Evolutionary conservation across 92 coral and sea anemone genomes (phyloP).

Genomic region (Epizoanthus rinbou): DNA sequence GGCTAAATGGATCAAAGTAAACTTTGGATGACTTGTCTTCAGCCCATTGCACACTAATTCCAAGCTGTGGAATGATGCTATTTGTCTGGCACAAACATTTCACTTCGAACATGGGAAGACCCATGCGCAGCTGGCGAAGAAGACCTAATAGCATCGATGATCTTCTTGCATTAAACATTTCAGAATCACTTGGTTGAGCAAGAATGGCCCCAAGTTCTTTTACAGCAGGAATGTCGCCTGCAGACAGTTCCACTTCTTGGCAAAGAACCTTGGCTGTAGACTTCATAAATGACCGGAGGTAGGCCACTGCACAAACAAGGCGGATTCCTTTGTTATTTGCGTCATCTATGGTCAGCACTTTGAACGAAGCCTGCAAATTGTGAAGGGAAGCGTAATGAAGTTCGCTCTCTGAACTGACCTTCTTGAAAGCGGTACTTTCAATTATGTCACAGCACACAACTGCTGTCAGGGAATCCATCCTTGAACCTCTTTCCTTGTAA

Average conservation of each 20-base stretch:
- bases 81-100: background rate
- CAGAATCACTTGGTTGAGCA: slow-evolving; percentile 17
- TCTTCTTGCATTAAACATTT: slow-evolving; percentile 5
- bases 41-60: background rate
- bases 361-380: slow-evolving; percentile 10
- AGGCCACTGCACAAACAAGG: slow-evolving; percentile 24
- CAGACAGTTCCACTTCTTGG: background rate
- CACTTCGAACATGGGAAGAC: background rate
- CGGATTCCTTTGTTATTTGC: slow-evolving; percentile 8
- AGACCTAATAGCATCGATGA: background rate
- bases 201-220: background rate
- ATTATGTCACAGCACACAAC: slow-evolving; percentile 24
- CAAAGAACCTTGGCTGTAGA: background rate
- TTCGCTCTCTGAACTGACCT: background rate
- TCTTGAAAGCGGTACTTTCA: slow-evolving; percentile 1
- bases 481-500: background rate
- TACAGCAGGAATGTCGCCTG: background rate
- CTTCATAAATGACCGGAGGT: slow-evolving; percentile 15
- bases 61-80: background rate
- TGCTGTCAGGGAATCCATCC: slow-evolving; percentile 13
- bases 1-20: slow-evolving; percentile 15
- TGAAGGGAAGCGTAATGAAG: background rate
- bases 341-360: background rate
- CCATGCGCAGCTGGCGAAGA: slow-evolving; percentile 2
- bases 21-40: background rate